Evolutionary conservation across 2,113 vertebrate species (phyloP).

Genomic region (Elgaria multicarinata): DNA sequence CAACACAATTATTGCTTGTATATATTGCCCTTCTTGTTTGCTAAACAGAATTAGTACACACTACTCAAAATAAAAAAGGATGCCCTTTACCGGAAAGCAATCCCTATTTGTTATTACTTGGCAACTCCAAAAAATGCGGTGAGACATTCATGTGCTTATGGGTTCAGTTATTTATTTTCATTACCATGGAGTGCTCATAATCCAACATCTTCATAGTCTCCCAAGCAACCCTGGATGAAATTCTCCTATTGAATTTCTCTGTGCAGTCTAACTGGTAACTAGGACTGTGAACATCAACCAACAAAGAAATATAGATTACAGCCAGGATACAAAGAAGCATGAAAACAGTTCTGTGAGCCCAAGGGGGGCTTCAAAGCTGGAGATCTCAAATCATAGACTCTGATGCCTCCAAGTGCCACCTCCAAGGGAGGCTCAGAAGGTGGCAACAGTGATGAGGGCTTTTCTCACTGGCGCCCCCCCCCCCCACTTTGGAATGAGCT

Average conservation of each 20-base stretch:
- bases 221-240: no score
- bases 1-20: neutral
- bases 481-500: no score
- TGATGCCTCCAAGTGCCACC: no score
- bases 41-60: neutral
- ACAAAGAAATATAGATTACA: no score
- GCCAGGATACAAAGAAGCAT: no score
- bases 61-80: neutral
- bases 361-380: no score
- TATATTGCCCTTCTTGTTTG: neutral
- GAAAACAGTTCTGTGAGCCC: no score
- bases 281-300: no score
- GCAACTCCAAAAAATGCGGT: constrained; percentile 16
- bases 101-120: constrained; percentile 30
- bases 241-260: neutral
- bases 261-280: neutral
- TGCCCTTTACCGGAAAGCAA: neutral
- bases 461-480: no score
- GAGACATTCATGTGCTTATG: constrained; percentile 4
- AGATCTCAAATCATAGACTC: no score
- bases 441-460: no score
- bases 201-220: neutral
- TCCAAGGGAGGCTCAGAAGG: no score
- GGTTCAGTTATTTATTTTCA: neutral
- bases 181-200: neutral